A percentile compares a stretch with the other conserved stretches of the same genome.
Evolutionary conservation across 1,140 invertebrate genomes (phyloP).

Genomic region (Diabrotica undecimpunctata): DNA sequence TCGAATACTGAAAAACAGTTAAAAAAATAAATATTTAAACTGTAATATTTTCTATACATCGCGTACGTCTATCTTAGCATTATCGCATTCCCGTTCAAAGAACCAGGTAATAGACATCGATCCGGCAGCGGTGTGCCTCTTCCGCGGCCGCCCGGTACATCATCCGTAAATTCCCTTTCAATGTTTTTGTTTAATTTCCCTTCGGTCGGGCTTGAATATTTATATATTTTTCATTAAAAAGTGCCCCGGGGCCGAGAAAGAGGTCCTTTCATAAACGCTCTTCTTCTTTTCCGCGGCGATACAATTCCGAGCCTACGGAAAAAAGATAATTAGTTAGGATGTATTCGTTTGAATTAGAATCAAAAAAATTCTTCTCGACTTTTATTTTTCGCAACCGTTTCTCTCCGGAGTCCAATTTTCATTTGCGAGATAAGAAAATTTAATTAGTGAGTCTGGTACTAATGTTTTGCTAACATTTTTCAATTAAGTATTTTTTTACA

Average conservation of each 20-base stretch:
- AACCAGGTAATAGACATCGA: too few species aligned
- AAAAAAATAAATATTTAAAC: too few species aligned
- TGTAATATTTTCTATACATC: too few species aligned
- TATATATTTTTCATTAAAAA: conserved; percentile 16
- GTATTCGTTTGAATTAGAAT: conserved; percentile 8
- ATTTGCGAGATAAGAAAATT: background rate
- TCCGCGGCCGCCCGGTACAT: background rate
- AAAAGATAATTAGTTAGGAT: conserved; percentile 6
- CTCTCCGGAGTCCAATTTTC: background rate
- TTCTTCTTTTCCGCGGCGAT: background rate
- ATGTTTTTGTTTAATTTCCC: conserved; percentile 16
- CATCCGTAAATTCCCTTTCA: conserved; percentile 7
- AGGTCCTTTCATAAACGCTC: conserved; percentile 7
- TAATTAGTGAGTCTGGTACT: background rate
- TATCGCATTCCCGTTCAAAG: too few species aligned
- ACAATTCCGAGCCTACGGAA: conserved; percentile 7
- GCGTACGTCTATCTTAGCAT: too few species aligned
- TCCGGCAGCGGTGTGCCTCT: too few species aligned
- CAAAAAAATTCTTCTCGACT: background rate
- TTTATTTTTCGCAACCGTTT: background rate
- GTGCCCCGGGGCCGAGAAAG: background rate
- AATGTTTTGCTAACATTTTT: background rate
- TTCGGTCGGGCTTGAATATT: conserved; percentile 13
- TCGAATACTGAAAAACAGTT: too few species aligned
- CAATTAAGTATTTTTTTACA: background rate